Conservation (phyloP, 1,140 invertebrate genomes). For the Hestina assimilis region DNA sequence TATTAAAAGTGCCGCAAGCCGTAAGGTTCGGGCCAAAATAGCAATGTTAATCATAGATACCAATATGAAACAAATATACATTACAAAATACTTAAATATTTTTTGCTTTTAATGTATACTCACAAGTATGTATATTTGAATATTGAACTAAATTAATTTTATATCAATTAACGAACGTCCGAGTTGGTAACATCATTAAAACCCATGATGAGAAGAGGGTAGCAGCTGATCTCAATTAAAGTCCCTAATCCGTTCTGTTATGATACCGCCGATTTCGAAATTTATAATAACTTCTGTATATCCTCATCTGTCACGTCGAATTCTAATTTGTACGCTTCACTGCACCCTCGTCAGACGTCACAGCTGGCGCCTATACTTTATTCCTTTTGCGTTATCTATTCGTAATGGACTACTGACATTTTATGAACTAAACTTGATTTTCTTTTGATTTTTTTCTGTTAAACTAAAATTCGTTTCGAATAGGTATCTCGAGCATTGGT, state of each 20-base stretch:
- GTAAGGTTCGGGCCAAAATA: too few relatives aligned
- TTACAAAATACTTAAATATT: too few relatives aligned
- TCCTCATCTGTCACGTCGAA: conserved; percentile 30
- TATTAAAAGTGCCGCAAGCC: too few relatives aligned
- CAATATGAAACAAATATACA: too few relatives aligned
- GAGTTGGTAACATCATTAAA: background rate
- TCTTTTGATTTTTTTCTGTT: background rate
- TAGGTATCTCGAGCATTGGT: too few relatives aligned
- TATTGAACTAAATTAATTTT: background rate
- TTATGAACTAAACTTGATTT: background rate
- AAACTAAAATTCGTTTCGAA: too few relatives aligned
- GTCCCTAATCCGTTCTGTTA: background rate
- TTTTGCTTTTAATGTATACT: too few relatives aligned
- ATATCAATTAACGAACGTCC: background rate
- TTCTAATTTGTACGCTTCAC: conserved; percentile 34
- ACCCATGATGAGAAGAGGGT: background rate
- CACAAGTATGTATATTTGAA: too few relatives aligned
- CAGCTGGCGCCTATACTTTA: conserved; percentile 21
- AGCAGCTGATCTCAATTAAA: conserved; percentile 1
- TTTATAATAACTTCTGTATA: conserved; percentile 9
- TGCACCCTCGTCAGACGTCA: conserved; percentile 42
- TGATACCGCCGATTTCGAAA: conserved; percentile 7
- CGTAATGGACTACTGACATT: conserved; percentile 4
- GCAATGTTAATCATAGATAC: too few relatives aligned
- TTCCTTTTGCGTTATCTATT: background rate